Evolutionary conservation across 2,113 vertebrate genomes (phyloP).

Genomic region (Lasiurus cinereus): DNA sequence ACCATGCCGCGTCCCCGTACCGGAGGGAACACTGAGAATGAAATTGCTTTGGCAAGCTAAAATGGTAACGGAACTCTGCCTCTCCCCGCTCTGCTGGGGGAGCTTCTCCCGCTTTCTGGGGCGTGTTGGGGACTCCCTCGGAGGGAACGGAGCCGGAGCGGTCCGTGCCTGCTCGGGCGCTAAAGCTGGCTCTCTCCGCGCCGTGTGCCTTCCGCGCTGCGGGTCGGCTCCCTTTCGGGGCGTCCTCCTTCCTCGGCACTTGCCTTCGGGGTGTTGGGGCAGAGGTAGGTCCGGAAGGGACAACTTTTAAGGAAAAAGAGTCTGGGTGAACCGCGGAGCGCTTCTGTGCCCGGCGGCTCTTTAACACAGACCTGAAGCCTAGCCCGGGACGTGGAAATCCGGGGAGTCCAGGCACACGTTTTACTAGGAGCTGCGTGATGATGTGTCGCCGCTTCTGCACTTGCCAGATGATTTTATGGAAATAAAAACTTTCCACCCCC

Average conservation of each 20-base stretch:
- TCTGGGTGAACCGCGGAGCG: background rate
- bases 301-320: background rate
- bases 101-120: constrained; percentile 65
- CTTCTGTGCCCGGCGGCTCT: background rate
- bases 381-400: background rate
- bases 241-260: background rate
- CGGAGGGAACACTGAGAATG: constrained; percentile 92
- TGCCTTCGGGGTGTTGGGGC: constrained; percentile 1
- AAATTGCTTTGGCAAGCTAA: constrained; percentile 97
- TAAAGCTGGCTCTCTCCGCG: constrained; percentile 23
- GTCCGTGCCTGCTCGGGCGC: background rate
- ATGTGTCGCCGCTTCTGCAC: constrained; percentile 45
- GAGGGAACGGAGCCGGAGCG: constrained; percentile 25
- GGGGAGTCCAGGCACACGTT: background rate
- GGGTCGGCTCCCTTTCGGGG: background rate
- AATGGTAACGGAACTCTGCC: constrained; percentile 90
- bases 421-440: background rate
- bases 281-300: background rate
- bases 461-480: constrained; percentile 63
- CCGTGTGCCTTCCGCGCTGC: background rate
- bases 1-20: constrained; percentile 88
- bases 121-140: constrained; percentile 24
- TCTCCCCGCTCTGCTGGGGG: constrained; percentile 53
- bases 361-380: background rate
- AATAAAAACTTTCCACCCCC: constrained; percentile 60